Base-by-base conservation (phyloP, 2,888 invertebrate genomes). In the Melinopterus prodromus region DNA sequence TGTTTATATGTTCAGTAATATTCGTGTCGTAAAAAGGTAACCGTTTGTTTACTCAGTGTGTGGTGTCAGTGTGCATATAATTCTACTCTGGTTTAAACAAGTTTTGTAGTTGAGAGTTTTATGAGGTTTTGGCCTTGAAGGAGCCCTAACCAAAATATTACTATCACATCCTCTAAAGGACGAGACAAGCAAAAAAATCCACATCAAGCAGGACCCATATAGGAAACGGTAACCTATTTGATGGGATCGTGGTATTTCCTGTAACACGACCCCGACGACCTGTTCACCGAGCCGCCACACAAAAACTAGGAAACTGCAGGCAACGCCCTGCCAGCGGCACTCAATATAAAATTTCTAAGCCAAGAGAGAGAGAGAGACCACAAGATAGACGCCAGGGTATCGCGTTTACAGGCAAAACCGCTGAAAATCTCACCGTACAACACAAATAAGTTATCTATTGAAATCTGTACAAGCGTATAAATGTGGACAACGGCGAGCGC, bases 401-500 rank as follows among this genome's bases (percentile, higher is more conserved):
- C 53, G 53, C 53, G 26, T 26, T 26, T 26, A 26, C 26, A 53
- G 53, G 53, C 53, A 53, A 53, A 53, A 53, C 53, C 53, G 53
- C 53, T 53, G 53, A 53, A 53, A 53, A 53, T 26, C 26, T 26
- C 26, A 26, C 26, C 26, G 26, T 53, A 53, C 53, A 53, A 53
- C 53, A 53, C 9, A 53, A 53, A 53, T 53, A 53, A 53, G 53
- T 53, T 53, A 53, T 53, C 53, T 53, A 53, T 53, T 3, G 53
- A 53, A 53, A 53, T 53, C 53, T 53, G 9, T 12, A 53, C 53
- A 53, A 26, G 26, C 26, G 26, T 26, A 26, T 26, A 26, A 26
- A 26, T 26, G 26, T 26, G 26, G 26, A 26, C 26, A 26, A 71
- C 71, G 71, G 16, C 16, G 74, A 36, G 74, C 37, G 74, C 74